A percentile compares a stretch with the other conserved stretches of the same genome.
These are phyloP conservation scores for Tortrix viridana DNA, from an alignment of 2,888 invertebrate species.

Conservation along the genomic window DNA sequence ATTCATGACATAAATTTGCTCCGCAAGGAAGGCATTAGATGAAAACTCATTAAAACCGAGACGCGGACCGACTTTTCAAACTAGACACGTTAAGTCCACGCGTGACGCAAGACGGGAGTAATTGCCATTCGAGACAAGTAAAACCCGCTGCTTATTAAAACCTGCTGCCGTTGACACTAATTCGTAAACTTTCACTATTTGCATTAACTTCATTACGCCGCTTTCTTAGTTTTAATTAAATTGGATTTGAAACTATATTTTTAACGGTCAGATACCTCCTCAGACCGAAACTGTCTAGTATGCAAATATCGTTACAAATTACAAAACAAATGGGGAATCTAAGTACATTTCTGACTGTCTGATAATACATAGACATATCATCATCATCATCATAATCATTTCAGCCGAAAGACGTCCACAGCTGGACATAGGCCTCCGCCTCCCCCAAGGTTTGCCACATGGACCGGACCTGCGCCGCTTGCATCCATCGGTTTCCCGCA, in stretches of 20 bases:
- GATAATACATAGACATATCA: no score
- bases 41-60: conserved; percentile 83
- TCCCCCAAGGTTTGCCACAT: no score
- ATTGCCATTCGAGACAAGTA: conserved; percentile 76
- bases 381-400: no score
- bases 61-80: conserved; percentile 82
- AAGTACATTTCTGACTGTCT: no score
- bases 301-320: no score
- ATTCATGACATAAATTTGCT: conserved; percentile 83
- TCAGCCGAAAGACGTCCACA: no score
- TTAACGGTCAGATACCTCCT: background rate
- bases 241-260: conserved; percentile 17
- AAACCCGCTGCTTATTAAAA: conserved; percentile 74
- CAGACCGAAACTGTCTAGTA: no score
- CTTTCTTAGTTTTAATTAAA: conserved; percentile 26
- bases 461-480: no score
- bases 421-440: no score
- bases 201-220: conserved; percentile 36
- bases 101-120: conserved; percentile 72
- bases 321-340: conserved; percentile 47
- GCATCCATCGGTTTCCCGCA: no score
- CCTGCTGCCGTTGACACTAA: conserved; percentile 69
- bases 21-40: conserved; percentile 78
- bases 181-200: conserved; percentile 63
- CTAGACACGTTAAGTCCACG: conserved; percentile 83